Conservation (phyloP, 2,113 vertebrate species). For the Perca schrenkii region DNA sequence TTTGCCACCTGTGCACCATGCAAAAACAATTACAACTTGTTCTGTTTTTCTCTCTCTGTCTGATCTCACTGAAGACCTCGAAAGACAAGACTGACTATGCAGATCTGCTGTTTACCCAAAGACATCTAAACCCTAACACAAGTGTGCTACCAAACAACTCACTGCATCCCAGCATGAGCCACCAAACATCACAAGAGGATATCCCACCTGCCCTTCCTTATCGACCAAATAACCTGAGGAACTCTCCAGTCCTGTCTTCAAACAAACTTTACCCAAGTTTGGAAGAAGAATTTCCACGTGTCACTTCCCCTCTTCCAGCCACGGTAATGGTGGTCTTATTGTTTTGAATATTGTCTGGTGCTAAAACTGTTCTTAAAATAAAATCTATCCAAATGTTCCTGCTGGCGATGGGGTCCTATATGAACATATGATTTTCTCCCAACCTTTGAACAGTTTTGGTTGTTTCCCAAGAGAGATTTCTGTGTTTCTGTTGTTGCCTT, state of each 20-base stretch:
- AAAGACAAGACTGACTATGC: conserved; percentile 59
- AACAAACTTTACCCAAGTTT: conserved; percentile 73
- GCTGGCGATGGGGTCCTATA: neutral
- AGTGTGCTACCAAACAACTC: conserved; percentile 1
- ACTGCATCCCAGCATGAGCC: neutral
- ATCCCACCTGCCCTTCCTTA: conserved; percentile 59
- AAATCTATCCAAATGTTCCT: neutral
- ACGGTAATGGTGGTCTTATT: conserved; percentile 53
- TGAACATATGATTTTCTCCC: neutral
- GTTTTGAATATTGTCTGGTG: neutral
- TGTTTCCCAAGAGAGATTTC: neutral
- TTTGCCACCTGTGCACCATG: neutral
- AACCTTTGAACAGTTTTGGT: neutral
- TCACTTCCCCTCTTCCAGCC: neutral
- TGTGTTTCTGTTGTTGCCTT: neutral
- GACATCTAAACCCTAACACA: neutral
- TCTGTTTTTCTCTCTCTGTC: neutral
- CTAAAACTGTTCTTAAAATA: neutral
- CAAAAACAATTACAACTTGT: neutral
- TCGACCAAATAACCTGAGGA: conserved; percentile 17
- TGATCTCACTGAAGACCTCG: conserved; percentile 46
- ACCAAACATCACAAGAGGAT: neutral
- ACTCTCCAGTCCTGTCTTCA: neutral
- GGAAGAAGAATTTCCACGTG: conserved; percentile 32
- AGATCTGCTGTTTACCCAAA: conserved; percentile 69